These are phyloP conservation scores for Oreocharis arfaki DNA, from an alignment of 2,113 vertebrate species.

Conservation along the genomic window DNA sequence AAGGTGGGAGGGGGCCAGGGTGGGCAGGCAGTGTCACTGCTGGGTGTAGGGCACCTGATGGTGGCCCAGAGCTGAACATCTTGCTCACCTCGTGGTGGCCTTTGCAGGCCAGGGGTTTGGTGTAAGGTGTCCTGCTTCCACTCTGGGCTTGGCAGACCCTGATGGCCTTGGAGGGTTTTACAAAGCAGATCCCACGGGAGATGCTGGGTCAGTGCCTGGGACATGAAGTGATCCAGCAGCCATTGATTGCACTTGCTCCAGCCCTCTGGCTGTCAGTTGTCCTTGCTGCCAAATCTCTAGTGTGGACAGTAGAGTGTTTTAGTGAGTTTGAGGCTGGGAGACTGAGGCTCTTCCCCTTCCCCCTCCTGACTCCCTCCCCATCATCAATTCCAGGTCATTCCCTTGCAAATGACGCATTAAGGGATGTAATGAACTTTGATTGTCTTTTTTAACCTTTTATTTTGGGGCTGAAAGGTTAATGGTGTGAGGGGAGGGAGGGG, in stretches of 20 bases:
- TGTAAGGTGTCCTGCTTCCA: neutral
- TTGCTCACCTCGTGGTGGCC: neutral
- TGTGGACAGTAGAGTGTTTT: neutral
- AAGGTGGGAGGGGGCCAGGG: neutral
- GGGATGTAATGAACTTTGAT: neutral
- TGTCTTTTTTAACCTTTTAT: neutral
- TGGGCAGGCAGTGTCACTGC: neutral
- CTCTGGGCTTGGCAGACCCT: neutral
- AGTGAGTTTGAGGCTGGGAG: neutral
- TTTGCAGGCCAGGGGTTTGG: neutral
- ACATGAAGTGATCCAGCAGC: neutral
- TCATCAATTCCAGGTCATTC: neutral
- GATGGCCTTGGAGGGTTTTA: neutral
- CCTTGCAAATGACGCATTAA: neutral
- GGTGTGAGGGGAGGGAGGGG: neutral
- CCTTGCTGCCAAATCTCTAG: neutral
- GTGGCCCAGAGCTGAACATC: neutral
- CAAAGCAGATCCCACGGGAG: neutral
- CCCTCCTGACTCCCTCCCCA: neutral
- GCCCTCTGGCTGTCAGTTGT: neutral
- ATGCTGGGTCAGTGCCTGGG: neutral
- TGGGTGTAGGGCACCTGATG: neutral
- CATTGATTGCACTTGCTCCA: neutral
- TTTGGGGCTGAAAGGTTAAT: neutral
- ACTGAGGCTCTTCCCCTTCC: neutral